Conservation (phyloP, 2,888 invertebrate genomes). For the Cerceris rybyensis region DNA sequence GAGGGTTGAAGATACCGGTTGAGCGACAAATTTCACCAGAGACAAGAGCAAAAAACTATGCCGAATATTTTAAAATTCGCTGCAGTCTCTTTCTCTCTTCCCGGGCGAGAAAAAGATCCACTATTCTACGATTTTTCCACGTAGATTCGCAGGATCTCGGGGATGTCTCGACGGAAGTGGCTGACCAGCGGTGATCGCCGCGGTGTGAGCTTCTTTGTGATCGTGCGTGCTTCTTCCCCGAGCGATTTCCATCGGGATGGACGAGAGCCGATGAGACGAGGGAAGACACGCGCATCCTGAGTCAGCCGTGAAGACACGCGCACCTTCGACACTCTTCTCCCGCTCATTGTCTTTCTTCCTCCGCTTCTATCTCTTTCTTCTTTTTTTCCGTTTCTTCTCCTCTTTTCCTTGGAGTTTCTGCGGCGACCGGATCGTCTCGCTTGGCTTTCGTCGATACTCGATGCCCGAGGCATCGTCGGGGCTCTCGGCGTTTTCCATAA, state of each 20-base stretch:
- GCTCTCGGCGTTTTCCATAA: conserved; percentile 30
- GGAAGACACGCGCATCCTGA: conserved; percentile 81
- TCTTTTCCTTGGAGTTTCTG: no score
- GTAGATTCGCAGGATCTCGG: conserved; percentile 57
- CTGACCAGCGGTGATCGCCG: conserved; percentile 53
- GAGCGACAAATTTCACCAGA: no score
- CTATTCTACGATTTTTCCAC: conserved; percentile 59
- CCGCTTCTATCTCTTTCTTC: no score
- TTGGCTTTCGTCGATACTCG: conserved; percentile 29
- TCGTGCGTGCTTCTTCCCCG: conserved; percentile 69
- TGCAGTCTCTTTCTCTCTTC: not conserved
- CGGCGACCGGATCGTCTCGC: conserved; percentile 3
- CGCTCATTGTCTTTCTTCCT: not conserved
- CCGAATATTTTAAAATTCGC: no score
- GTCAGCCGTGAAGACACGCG: conserved; percentile 78
- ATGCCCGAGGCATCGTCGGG: conserved; percentile 4
- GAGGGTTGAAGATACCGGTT: no score
- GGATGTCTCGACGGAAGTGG: conserved; percentile 55
- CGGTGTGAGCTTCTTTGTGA: conserved; percentile 65
- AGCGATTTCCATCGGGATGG: conserved; percentile 67
- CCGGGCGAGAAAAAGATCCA: conserved; percentile 48
- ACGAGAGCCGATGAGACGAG: conserved; percentile 67
- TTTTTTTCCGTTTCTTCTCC: no score
- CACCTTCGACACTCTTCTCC: conserved; percentile 30
- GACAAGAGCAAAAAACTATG: no score